Evolutionary conservation across 2,113 vertebrate genomes (phyloP).

Genomic region (Triplophysa dalaica): DNA sequence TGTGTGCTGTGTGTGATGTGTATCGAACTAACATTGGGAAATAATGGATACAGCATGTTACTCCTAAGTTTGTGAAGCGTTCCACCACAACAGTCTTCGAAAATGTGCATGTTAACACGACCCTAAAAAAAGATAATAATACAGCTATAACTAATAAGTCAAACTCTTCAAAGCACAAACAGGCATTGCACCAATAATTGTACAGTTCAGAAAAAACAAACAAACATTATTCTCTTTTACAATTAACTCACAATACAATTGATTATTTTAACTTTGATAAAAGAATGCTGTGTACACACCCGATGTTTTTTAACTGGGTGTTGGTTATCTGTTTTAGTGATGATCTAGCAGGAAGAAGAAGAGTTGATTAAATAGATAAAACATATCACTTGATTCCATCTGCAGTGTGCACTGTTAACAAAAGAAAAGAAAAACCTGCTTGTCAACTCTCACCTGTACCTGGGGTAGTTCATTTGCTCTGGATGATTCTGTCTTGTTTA

Average conservation of each 20-base stretch:
- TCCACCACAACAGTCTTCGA: conserved; percentile 52
- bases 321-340: background rate
- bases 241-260: no score
- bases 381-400: background rate
- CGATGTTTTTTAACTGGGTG: background rate
- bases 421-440: background rate
- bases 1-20: background rate
- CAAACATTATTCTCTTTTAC: no score
- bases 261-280: background rate
- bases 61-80: conserved; percentile 29
- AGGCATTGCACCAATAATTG: no score
- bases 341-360: background rate
- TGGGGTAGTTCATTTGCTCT: background rate
- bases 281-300: background rate
- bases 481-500: background rate
- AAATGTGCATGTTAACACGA: conserved; percentile 44
- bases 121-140: conserved; percentile 13
- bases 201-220: no score
- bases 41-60: conserved; percentile 39
- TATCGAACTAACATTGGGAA: conserved; percentile 36
- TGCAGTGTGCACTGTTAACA: background rate
- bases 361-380: background rate
- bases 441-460: background rate
- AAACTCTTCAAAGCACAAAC: background rate
- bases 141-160: no score